phyloP scores from a whole-genome alignment of 2,797 vertebrate species.

The Alfaro cultratus region DNA sequence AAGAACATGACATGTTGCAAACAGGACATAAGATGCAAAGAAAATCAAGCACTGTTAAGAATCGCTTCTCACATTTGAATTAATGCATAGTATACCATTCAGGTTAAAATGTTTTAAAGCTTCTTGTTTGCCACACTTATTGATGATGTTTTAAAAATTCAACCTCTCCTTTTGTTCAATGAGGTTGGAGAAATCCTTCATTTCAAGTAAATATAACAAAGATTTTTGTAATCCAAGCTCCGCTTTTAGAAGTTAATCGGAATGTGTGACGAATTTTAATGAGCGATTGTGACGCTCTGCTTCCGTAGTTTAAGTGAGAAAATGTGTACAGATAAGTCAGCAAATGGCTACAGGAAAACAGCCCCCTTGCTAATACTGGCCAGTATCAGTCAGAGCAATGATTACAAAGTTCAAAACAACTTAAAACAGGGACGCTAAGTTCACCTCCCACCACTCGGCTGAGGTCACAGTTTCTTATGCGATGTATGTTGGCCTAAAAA shows the following conservation, averaged over 20 bases:
- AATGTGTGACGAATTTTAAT: neutral
- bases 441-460: neutral
- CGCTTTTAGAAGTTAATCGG: neutral
- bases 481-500: neutral
- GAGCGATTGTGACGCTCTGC: neutral
- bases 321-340: neutral
- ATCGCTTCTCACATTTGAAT: neutral
- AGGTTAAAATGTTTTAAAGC: neutral
- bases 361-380: neutral
- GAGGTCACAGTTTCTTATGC: neutral
- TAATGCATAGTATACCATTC: neutral
- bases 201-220: neutral
- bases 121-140: too few relatives aligned
- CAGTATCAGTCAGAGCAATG: neutral
- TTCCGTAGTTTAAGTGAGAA: neutral
- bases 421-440: neutral
- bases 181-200: neutral
- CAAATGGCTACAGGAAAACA: neutral
- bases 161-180: neutral
- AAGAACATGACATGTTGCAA: neutral
- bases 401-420: neutral
- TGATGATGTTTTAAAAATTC: neutral
- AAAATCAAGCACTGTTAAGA: neutral
- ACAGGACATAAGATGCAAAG: neutral
- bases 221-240: neutral